Percentiles rank a stretch among this genome's conserved stretches.
Evolutionary conservation across 2,888 invertebrate species (phyloP).

Genomic region (Cryptus armator): DNA sequence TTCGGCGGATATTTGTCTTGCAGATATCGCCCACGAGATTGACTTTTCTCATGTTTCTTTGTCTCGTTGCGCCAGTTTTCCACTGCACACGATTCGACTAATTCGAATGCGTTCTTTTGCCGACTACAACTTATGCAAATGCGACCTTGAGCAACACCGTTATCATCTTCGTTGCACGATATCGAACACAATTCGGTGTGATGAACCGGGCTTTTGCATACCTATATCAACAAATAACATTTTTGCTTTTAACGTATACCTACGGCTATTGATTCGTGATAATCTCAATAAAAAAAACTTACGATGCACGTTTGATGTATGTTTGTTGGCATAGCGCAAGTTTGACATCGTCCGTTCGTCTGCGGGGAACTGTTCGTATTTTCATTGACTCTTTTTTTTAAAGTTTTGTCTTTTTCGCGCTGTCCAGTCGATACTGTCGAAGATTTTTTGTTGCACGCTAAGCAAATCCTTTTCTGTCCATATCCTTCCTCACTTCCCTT

Average conservation of each 20-base stretch:
- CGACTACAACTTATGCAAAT: slow-evolving; percentile 31
- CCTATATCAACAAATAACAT: slow-evolving; percentile 19
- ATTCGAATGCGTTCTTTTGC: slow-evolving; percentile 29
- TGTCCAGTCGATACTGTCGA: no score
- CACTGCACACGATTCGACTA: slow-evolving; percentile 39
- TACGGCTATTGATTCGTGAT: neutral
- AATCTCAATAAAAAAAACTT: neutral
- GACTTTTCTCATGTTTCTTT: slow-evolving; percentile 16
- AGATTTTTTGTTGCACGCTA: no score
- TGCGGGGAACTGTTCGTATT: no score
- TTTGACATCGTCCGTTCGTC: no score
- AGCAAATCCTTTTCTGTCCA: no score
- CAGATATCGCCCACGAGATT: slow-evolving; percentile 37
- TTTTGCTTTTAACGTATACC: neutral
- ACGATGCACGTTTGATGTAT: no score
- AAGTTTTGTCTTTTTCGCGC: no score
- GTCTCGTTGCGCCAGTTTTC: slow-evolving; percentile 44
- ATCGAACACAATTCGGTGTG: slow-evolving; percentile 42
- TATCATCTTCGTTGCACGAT: slow-evolving; percentile 16
- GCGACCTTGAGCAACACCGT: slow-evolving; percentile 44
- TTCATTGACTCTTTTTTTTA: no score
- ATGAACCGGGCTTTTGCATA: slow-evolving; percentile 47
- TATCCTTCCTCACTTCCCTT: no score
- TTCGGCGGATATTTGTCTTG: slow-evolving; percentile 38
- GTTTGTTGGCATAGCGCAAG: no score